Percentiles rank a stretch among this genome's conserved stretches.
Conservation (phyloP, 2,888 invertebrate genomes). For the Conistra vaccinii region DNA sequence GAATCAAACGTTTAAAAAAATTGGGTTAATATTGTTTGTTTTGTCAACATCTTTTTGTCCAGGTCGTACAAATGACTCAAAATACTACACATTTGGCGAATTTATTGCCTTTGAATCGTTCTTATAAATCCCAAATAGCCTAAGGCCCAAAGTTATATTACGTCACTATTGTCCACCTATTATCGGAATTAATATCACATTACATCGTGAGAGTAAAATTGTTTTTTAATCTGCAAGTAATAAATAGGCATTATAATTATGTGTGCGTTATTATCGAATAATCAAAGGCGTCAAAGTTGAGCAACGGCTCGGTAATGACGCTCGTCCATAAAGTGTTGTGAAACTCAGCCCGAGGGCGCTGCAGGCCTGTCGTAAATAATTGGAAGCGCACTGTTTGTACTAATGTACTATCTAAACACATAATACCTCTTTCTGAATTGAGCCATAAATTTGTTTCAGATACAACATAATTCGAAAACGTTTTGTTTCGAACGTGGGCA, state of each 20-base stretch:
- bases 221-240: constrained; percentile 66
- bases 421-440: constrained; percentile 83
- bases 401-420: constrained; percentile 83
- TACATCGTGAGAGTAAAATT: constrained; percentile 60
- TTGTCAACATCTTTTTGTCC: neutral
- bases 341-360: constrained; percentile 77
- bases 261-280: constrained; percentile 71
- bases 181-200: constrained; percentile 61
- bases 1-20: too few species aligned
- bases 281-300: constrained; percentile 78
- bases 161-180: constrained; percentile 37
- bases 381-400: constrained; percentile 84
- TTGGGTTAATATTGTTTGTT: neutral
- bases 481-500: constrained; percentile 72
- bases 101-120: neutral
- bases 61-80: too few species aligned
- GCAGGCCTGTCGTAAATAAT: constrained; percentile 83
- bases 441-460: constrained; percentile 81
- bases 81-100: neutral
- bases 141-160: constrained; percentile 15
- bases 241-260: constrained; percentile 67
- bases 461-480: constrained; percentile 64
- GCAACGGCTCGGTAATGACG: constrained; percentile 76
- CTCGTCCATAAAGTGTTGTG: constrained; percentile 78
- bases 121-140: neutral